Base-by-base conservation (phyloP, 2,797 vertebrate species). In the Hemitrygon akajei region DNA sequence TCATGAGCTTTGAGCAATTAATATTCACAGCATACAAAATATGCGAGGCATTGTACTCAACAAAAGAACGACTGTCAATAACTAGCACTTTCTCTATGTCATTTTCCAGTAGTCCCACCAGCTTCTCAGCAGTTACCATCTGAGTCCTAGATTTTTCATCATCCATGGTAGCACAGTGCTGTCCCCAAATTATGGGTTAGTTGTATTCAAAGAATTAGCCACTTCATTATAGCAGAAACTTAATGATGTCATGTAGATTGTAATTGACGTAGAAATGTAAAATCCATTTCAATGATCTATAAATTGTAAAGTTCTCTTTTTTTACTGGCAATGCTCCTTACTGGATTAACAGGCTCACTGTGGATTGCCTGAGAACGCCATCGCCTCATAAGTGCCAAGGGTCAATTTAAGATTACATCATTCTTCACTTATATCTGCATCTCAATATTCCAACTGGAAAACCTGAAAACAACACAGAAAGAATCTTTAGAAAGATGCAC, bases 1-100 rank as follows among this genome's bases (percentile, higher is more conserved):
- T 99, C 98, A 99, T 99, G 94, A 99, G 98, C 96, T 99, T 99
- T 95, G 98, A 99, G 95, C 98, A 98, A 97, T 99, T 98, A 95
- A 99, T 98, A 94, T 98, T 99, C 95, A 99, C 96, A 6, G 98
- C 98, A 96, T 99, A 98, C 96, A 98, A 96, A 96, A 99, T 97
- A 96, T 99, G 98, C 7, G 97, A 97, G 0, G 97, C 95, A 95
- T 99, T 99, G 96, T 97, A 99, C 94, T 99, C 98, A 97, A 99
- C 98, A 94, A 99, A 99, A 93, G 98, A 97, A 47, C 98, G 97
- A 96, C 98, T 98, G 95, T 99, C 98, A 66, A 99, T 98, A 95
- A 99, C 97, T 27, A 99, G 97, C 96, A 99, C 95, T 37, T 96
- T 97, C 95, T 98, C 98, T 89, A 97, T 96, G 0, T 97, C 97